These are phyloP conservation scores for Paralichthys olivaceus DNA, from an alignment of 2,113 vertebrate species.

Conservation along the genomic window DNA sequence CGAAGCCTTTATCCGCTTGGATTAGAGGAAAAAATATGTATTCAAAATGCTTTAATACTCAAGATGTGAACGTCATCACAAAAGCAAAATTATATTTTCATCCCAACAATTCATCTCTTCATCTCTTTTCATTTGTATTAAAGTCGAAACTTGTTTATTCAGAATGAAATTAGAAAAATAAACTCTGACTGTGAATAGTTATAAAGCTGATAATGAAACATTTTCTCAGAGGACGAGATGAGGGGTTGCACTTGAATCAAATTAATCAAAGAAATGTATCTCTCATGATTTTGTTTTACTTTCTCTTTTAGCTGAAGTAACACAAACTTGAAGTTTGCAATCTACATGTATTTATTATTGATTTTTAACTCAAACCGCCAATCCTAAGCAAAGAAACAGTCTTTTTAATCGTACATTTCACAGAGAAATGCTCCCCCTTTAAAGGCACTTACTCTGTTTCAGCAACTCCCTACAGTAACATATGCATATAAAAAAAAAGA, in stretches of 20 bases:
- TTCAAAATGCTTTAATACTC: constrained; percentile 28
- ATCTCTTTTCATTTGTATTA: not conserved
- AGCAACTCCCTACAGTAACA: not conserved
- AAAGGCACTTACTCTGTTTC: not conserved
- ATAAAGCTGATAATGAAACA: not conserved
- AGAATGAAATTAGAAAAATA: not conserved
- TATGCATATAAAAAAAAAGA: not conserved
- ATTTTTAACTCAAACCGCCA: not conserved
- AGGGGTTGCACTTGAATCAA: not conserved
- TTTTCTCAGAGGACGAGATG: not conserved
- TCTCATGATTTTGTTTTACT: not conserved
- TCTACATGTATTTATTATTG: not conserved
- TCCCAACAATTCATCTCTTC: not conserved
- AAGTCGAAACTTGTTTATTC: not conserved
- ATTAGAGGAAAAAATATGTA: constrained; percentile 17
- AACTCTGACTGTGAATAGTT: not conserved
- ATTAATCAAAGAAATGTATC: not conserved
- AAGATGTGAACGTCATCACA: not conserved
- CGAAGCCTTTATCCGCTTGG: not conserved
- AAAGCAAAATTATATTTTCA: not conserved
- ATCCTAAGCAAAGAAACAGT: not conserved
- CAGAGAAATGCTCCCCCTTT: not conserved
- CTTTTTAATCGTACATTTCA: not conserved
- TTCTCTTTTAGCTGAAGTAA: not conserved
- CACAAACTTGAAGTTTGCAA: not conserved